Conservation (phyloP, 2,797 vertebrate species). For the Gallinago solitaria region DNA sequence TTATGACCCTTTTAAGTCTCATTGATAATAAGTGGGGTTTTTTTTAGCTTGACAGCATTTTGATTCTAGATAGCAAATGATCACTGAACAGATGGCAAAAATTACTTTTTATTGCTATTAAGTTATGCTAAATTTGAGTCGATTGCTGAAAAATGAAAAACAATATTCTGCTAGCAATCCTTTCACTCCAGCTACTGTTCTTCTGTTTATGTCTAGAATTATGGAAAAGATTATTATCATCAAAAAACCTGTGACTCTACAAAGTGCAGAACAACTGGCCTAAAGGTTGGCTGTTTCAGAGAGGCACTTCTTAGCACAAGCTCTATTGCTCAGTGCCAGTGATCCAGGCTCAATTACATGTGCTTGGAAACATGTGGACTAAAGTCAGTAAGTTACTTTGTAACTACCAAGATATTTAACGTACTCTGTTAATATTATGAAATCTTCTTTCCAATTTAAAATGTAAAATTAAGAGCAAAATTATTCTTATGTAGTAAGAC, state of each 20-base stretch:
- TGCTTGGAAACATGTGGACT: background rate
- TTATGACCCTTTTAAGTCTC: background rate
- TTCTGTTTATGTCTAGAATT: background rate
- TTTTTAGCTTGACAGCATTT: background rate
- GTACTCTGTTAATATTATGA: background rate
- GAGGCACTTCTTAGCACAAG: background rate
- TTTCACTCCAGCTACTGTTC: background rate
- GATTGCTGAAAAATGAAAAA: conserved; percentile 3
- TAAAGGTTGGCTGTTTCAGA: background rate
- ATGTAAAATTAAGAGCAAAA: background rate
- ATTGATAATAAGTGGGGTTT: background rate
- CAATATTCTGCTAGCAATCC: background rate
- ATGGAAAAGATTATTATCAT: background rate
- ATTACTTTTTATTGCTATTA: background rate
- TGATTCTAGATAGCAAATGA: background rate
- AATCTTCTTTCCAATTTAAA: background rate
- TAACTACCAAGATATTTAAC: background rate
- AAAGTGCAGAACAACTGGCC: background rate
- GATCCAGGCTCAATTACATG: background rate
- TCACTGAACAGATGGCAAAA: background rate
- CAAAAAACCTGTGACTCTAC: background rate
- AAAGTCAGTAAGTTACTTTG: background rate
- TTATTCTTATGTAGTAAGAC: background rate
- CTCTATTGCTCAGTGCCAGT: background rate
- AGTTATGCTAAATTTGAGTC: background rate